Percentiles rank a stretch among this genome's conserved stretches.
These are phyloP conservation scores for Philypnodon macrostomus DNA, from an alignment of 2,797 vertebrate genomes.

Conservation along the genomic window DNA sequence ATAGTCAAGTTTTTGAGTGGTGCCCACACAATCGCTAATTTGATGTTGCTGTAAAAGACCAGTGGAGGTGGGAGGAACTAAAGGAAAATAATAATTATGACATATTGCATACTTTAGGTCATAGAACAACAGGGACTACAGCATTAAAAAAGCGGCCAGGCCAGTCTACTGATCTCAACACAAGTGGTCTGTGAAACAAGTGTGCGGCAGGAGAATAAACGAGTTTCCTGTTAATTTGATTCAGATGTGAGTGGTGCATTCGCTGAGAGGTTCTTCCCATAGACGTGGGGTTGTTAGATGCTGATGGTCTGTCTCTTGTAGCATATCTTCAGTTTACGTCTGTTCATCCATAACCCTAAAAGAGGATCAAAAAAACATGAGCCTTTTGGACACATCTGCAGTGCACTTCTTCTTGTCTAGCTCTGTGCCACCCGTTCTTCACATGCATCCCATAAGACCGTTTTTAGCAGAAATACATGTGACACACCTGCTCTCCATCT, in stretches of 20 bases:
- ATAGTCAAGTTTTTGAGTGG: too few species aligned
- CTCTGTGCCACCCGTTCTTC: conserved; percentile 37
- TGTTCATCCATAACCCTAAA: conserved; percentile 51
- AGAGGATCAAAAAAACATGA: conserved; percentile 45
- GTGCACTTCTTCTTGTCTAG: too few species aligned
- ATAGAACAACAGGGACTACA: too few species aligned
- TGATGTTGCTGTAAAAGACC: too few species aligned
- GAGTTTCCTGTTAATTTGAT: conserved; percentile 70
- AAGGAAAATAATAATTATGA: too few species aligned
- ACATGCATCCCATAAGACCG: conserved; percentile 19
- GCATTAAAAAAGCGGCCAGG: too few species aligned
- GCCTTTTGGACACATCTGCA: conserved; percentile 39
- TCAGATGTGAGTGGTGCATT: conserved; percentile 60
- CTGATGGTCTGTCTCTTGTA: conserved; percentile 52
- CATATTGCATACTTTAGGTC: too few species aligned
- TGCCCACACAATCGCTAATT: too few species aligned
- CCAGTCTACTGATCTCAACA: conserved; percentile 55
- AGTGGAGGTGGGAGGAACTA: too few species aligned
- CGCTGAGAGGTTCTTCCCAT: conserved; percentile 49
- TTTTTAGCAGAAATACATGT: conserved; percentile 28
- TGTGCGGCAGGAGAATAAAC: conserved; percentile 58
- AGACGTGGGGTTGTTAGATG: conserved; percentile 34
- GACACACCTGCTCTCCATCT: conserved; percentile 54
- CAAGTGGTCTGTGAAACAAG: conserved; percentile 61
- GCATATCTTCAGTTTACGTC: conserved; percentile 42